phyloP scores from a whole-genome alignment of 1,140 invertebrate species.

The Lycorma delicatula region DNA sequence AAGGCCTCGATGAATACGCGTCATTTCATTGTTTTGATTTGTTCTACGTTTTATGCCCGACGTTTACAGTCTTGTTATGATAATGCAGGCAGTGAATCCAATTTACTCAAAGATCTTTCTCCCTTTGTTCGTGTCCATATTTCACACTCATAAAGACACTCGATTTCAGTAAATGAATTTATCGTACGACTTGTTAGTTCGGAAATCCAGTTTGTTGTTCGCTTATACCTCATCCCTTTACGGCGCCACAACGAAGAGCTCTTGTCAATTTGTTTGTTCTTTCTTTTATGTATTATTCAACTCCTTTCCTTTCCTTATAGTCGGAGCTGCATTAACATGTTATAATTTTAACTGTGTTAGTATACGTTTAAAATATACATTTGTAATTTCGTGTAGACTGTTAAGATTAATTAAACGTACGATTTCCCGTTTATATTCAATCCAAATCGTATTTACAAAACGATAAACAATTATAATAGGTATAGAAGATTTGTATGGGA shows the following conservation, averaged over 20 bases:
- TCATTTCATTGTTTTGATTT: slow-evolving; percentile 4
- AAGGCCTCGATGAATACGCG: not conserved
- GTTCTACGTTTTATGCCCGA: slow-evolving; percentile 3
- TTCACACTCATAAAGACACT: slow-evolving; percentile 6
- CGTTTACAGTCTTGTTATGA: slow-evolving; percentile 5
- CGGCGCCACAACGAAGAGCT: not conserved
- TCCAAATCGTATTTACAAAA: too few relatives aligned
- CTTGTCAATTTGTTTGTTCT: too few relatives aligned
- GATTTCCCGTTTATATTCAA: too few relatives aligned
- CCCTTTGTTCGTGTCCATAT: not conserved
- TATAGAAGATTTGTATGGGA: too few relatives aligned
- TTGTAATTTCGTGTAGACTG: too few relatives aligned
- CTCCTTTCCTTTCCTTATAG: too few relatives aligned
- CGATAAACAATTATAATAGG: too few relatives aligned
- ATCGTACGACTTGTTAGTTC: not conserved
- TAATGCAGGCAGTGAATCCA: slow-evolving; percentile 4
- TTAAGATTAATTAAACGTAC: too few relatives aligned
- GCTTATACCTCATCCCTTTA: not conserved
- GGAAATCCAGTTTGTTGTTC: slow-evolving; percentile 1
- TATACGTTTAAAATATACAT: too few relatives aligned
- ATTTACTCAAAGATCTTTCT: not conserved
- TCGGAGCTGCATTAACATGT: too few relatives aligned
- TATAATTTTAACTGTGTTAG: too few relatives aligned
- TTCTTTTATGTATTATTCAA: too few relatives aligned
- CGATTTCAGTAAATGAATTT: slow-evolving; percentile 4